Evolutionary conservation across 2,797 vertebrate species (phyloP).

Genomic region (Rhinella marina): DNA sequence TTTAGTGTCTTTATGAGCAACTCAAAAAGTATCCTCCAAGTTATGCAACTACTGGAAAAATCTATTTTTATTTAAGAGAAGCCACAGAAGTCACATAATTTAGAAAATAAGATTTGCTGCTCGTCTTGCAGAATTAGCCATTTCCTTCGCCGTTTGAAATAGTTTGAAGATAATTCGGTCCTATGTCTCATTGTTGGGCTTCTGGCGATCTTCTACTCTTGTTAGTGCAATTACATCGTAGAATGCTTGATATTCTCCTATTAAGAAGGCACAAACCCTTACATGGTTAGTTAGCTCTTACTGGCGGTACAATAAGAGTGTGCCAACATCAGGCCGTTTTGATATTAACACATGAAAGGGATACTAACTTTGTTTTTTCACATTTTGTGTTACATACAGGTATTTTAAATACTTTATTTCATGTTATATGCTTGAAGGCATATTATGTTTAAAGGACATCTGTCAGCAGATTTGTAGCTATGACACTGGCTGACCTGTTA

Average conservation of each 20-base stretch:
- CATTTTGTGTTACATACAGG: background rate
- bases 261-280: slow-evolving; percentile 10
- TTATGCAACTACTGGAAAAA: slow-evolving; percentile 48
- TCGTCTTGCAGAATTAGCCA: slow-evolving; percentile 16
- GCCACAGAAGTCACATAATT: slow-evolving; percentile 28
- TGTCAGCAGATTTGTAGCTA: no score
- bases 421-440: no score
- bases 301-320: background rate
- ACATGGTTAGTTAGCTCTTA: background rate
- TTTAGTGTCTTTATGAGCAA: slow-evolving; percentile 39
- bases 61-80: slow-evolving; percentile 35
- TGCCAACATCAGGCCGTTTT: background rate
- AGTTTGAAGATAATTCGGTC: slow-evolving; percentile 41
- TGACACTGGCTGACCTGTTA: no score
- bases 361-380: background rate
- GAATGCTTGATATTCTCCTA: slow-evolving; percentile 27
- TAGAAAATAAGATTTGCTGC: slow-evolving; percentile 41
- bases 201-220: slow-evolving; percentile 35
- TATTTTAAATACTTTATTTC: no score
- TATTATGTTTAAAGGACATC: no score
- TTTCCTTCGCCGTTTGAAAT: slow-evolving; percentile 19
- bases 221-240: slow-evolving; percentile 44
- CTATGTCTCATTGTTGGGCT: slow-evolving; percentile 40
- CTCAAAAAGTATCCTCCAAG: slow-evolving; percentile 36
- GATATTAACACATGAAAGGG: background rate